These are phyloP conservation scores for Leptinotarsa defecta DNA, from an alignment of 1,140 invertebrate species.

Conservation along the genomic window DNA sequence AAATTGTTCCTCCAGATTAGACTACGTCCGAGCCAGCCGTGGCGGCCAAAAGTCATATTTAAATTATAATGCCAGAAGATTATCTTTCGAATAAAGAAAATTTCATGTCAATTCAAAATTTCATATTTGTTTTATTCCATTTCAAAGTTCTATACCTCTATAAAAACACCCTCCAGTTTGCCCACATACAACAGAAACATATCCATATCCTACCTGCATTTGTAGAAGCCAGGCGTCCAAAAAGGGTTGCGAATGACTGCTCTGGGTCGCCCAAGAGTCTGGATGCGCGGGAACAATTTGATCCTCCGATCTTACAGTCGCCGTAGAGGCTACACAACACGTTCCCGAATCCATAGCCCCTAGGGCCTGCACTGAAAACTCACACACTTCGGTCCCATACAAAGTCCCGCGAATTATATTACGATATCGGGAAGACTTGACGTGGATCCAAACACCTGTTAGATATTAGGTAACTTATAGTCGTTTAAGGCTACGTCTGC, in stretches of 20 bases:
- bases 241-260: slow-evolving; percentile 45
- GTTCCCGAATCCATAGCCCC: slow-evolving; percentile 54
- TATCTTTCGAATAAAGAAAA: too few species aligned
- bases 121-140: too few species aligned
- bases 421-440: not conserved
- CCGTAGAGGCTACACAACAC: slow-evolving; percentile 51
- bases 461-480: not conserved
- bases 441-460: not conserved
- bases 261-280: slow-evolving; percentile 47
- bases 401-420: slow-evolving; percentile 17
- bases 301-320: slow-evolving; percentile 48
- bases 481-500: slow-evolving; percentile 23
- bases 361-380: slow-evolving; percentile 36
- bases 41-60: too few species aligned
- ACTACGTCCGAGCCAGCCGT: too few species aligned
- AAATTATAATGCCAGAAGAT: too few species aligned
- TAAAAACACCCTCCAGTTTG: too few species aligned
- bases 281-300: slow-evolving; percentile 52
- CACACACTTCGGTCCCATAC: slow-evolving; percentile 29
- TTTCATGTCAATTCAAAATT: too few species aligned
- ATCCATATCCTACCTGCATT: slow-evolving; percentile 46
- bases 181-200: too few species aligned
- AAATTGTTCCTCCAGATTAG: too few species aligned
- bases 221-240: slow-evolving; percentile 52
- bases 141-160: too few species aligned